phyloP scores from a whole-genome alignment of 2,888 invertebrate genomes.

The Hydriomena furcata region DNA sequence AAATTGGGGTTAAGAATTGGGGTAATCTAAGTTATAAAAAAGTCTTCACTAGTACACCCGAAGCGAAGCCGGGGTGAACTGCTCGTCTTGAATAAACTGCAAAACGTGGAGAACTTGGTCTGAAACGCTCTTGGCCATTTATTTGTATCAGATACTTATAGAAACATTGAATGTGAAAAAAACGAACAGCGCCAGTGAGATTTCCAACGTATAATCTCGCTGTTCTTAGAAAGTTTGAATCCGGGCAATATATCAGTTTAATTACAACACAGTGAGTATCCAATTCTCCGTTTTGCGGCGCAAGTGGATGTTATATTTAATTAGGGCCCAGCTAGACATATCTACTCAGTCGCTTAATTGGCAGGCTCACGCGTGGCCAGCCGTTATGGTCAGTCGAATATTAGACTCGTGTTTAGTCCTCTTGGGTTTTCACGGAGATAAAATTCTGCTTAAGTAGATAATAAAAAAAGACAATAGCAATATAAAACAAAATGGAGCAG shows the following conservation, averaged over 20 bases:
- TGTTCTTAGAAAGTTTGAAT: too few species aligned
- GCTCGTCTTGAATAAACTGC: too few species aligned
- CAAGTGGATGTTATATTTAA: constrained; percentile 22
- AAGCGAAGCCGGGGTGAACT: too few species aligned
- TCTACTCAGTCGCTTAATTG: constrained; percentile 40
- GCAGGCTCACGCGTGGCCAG: constrained; percentile 42
- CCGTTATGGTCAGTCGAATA: constrained; percentile 49
- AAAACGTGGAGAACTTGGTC: too few species aligned
- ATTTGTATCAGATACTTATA: too few species aligned
- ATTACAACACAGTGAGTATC: constrained; percentile 1
- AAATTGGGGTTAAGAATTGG: too few species aligned
- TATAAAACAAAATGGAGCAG: background rate
- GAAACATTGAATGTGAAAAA: too few species aligned
- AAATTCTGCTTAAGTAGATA: constrained; percentile 22
- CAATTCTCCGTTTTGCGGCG: constrained; percentile 9
- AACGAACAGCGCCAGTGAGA: too few species aligned
- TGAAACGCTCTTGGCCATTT: too few species aligned
- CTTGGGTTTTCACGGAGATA: constrained; percentile 36
- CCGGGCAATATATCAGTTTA: background rate
- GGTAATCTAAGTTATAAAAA: too few species aligned
- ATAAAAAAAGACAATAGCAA: constrained; percentile 12
- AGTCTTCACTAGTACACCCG: too few species aligned
- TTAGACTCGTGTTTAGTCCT: constrained; percentile 43
- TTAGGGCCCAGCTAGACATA: constrained; percentile 17
- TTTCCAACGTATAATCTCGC: too few species aligned